A percentile compares a stretch with the other conserved stretches of the same genome.
These are phyloP conservation scores for Xylophagus ater DNA, from an alignment of 2,888 invertebrate genomes.

Conservation along the genomic window DNA sequence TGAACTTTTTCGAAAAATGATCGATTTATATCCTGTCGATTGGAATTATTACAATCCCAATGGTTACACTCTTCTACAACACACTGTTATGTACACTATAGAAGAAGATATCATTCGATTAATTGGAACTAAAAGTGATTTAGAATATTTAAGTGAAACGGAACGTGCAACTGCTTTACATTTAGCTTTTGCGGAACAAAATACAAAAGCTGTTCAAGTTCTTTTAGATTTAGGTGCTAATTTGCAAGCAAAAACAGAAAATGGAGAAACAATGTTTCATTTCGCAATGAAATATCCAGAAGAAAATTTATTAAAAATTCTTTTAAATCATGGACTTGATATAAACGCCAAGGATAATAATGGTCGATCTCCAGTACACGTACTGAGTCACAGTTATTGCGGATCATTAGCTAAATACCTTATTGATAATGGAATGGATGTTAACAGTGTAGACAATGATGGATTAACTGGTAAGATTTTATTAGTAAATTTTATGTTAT, in stretches of 20 bases:
- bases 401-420: neutral
- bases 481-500: too few species aligned
- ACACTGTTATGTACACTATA: neutral
- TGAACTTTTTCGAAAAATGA: neutral
- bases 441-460: conserved; percentile 3
- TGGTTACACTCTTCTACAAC: conserved; percentile 4
- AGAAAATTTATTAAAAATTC: too few species aligned
- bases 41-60: conserved; percentile 2
- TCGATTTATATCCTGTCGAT: neutral
- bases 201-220: conserved; percentile 4
- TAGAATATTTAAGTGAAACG: conserved; percentile 1
- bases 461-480: conserved; percentile 5
- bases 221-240: conserved; percentile 1
- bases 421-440: conserved; percentile 2
- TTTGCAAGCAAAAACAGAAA: conserved; percentile 1
- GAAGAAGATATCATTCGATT: neutral
- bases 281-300: conserved; percentile 1
- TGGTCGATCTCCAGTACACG: conserved; percentile 1
- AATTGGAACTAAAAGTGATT: conserved; percentile 1
- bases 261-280: conserved; percentile 1
- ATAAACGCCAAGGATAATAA: conserved; percentile 2
- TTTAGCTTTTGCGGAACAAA: conserved; percentile 2
- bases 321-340: conserved; percentile 1
- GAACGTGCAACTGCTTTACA: conserved; percentile 4
- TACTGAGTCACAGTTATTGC: neutral